phyloP scores from a whole-genome alignment of 1,140 invertebrate species.

The Bilobella aurantiaca region DNA sequence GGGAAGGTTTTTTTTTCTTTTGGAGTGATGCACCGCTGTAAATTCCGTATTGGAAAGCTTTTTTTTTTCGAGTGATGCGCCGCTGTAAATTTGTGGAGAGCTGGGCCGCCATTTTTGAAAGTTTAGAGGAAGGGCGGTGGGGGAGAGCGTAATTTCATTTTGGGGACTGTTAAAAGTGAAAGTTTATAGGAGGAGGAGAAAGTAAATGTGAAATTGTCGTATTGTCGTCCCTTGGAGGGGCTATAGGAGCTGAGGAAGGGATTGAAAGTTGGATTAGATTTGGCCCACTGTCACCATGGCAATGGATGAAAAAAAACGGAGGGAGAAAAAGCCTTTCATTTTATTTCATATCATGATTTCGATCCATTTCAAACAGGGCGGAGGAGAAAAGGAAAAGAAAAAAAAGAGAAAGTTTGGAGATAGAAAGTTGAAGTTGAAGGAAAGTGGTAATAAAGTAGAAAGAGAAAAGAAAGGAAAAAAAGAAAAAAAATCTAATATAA shows the following conservation, averaged over 20 bases:
- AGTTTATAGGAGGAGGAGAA: too few species aligned
- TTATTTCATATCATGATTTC: slow-evolving; percentile 9
- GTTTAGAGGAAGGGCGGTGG: too few species aligned
- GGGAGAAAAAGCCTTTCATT: background rate
- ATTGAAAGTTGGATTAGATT: background rate
- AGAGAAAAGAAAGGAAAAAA: slow-evolving; percentile 1
- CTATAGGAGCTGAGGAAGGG: background rate
- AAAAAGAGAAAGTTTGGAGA: slow-evolving; percentile 8
- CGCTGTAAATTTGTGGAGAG: too few species aligned
- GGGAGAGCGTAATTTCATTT: too few species aligned
- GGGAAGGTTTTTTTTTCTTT: too few species aligned
- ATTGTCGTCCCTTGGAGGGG: background rate
- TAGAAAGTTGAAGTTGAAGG: slow-evolving; percentile 32
- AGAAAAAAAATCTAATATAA: slow-evolving; percentile 17
- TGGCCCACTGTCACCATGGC: background rate
- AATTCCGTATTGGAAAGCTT: too few species aligned
- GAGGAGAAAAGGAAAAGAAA: background rate
- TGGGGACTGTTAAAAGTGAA: too few species aligned
- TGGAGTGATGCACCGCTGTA: too few species aligned
- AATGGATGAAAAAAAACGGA: background rate
- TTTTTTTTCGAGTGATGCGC: too few species aligned
- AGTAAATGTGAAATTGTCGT: too few species aligned
- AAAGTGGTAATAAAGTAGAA: slow-evolving; percentile 30
- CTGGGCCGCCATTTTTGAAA: too few species aligned
- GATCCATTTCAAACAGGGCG: background rate